Evolutionary conservation across 2,797 vertebrate genomes (phyloP).

Genomic region (Pogonophryne albipinna): DNA sequence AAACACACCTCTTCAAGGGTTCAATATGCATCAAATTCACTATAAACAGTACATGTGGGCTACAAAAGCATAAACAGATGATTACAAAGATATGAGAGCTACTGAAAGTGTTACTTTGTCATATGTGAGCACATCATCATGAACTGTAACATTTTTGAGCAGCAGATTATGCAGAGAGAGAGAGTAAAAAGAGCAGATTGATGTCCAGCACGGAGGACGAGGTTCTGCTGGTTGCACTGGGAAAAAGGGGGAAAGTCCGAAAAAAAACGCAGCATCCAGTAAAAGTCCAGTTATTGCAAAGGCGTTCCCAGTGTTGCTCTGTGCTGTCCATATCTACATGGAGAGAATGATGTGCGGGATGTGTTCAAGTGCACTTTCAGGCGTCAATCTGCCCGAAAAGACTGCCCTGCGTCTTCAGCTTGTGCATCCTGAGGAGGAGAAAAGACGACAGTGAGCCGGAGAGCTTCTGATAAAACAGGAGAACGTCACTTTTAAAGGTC

Average conservation of each 20-base stretch:
- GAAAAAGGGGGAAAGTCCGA: conserved; percentile 25
- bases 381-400: conserved; percentile 67
- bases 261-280: conserved; percentile 31
- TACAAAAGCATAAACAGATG: conserved; percentile 56
- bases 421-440: conserved; percentile 77
- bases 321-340: conserved; percentile 59
- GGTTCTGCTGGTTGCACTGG: conserved; percentile 68
- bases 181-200: conserved; percentile 11
- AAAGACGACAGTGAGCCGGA: conserved; percentile 15
- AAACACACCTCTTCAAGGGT: conserved; percentile 41
- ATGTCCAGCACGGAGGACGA: conserved; percentile 42
- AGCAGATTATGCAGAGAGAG: conserved; percentile 33
- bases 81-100: conserved; percentile 65
- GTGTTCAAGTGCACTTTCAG: conserved; percentile 64
- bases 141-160: conserved; percentile 41
- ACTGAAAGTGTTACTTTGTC: conserved; percentile 29
- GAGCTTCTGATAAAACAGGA: conserved; percentile 22
- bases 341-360: conserved; percentile 29
- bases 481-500: too few species aligned
- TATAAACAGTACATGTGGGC: conserved; percentile 52
- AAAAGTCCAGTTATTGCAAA: conserved; percentile 44
- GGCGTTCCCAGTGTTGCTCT: conserved; percentile 40
- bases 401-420: conserved; percentile 80
- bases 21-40: conserved; percentile 44
- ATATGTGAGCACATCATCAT: conserved; percentile 51